Evolutionary conservation across 2,797 vertebrate species (phyloP), one percentile per base, ranked within the genome.

Genomic region (Menidia menidia): DNA sequence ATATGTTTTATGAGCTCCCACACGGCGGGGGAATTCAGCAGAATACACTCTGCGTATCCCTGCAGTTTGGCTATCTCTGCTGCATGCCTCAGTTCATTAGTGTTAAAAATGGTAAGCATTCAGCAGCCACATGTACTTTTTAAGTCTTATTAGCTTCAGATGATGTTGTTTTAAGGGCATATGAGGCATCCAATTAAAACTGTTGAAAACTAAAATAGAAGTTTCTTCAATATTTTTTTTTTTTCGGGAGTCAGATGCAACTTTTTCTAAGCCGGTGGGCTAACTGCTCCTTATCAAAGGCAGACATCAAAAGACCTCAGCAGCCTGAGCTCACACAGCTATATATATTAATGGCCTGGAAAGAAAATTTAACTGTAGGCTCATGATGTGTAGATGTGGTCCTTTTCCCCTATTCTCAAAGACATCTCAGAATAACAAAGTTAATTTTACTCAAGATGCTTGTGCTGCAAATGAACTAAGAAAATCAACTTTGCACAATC

Each of bases 91-190:
- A 90, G 90, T 94, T 93, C 92, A 93, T 94, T 94, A 94, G 92
- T 86, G 90, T 92, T 93, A 92, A 93, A 94, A 93, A 93, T 91
- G 89, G 91, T 86, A 87, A 92, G 90, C 89, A 80, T 93, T 93
- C 94, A 94, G 81, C 83, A 90, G 91, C 90, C 90, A 92, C 90
- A 92, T 93, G 90, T 92, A 92, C 91, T 93, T 93, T 90, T 92
- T 92, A 91, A 92, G 91, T 93, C 92, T 94, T 92, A 92, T 93
- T 94, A 93, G 90, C 90, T 91, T 90, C 90, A 90, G 88, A 92
- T 91, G 87, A 93, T 93, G 88, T 92, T 92, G 89, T 94, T 92
- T 93, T 92, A 93, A 90, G 93, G 90, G 88, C 91, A 89, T 80
- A 35, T 80, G 88, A 92, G 90, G 90, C 78, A 80, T 87, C 93